Evolutionary conservation across 2,888 invertebrate species (phyloP).

Genomic region (Aporophyla nigra): DNA sequence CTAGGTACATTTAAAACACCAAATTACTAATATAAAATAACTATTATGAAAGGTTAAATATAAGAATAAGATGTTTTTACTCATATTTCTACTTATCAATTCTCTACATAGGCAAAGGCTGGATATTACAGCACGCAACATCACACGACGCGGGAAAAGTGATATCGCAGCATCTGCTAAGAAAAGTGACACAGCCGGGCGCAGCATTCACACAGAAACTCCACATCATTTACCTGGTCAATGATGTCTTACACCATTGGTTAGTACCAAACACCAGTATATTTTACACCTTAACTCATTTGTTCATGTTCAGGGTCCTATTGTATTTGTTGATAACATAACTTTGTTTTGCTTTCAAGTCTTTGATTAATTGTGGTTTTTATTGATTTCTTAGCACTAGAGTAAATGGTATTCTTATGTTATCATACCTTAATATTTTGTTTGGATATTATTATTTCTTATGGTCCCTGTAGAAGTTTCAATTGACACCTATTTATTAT

Average conservation of each 20-base stretch:
- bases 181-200: slow-evolving; percentile 93
- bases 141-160: slow-evolving; percentile 96
- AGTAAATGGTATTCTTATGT: slow-evolving; percentile 28
- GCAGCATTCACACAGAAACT: slow-evolving; percentile 97
- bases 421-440: slow-evolving; percentile 26
- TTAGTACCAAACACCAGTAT: slow-evolving; percentile 89
- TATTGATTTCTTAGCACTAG: slow-evolving; percentile 49
- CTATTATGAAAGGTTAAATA: neutral
- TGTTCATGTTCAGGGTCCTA: slow-evolving; percentile 49
- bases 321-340: slow-evolving; percentile 52
- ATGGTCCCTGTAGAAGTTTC: slow-evolving; percentile 10
- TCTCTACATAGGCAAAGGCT: slow-evolving; percentile 94
- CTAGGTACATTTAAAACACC: slow-evolving; percentile 4
- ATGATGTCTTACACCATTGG: slow-evolving; percentile 99
- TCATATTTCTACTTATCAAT: slow-evolving; percentile 10
- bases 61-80: neutral
- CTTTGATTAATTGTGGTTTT: slow-evolving; percentile 42
- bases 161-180: slow-evolving; percentile 96
- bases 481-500: slow-evolving; percentile 32
- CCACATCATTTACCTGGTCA: slow-evolving; percentile 99
- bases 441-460: slow-evolving; percentile 21
- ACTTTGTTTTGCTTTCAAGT: slow-evolving; percentile 34
- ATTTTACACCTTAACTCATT: slow-evolving; percentile 46
- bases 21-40: neutral
- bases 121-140: slow-evolving; percentile 98